These are phyloP conservation scores for Venustaconcha ellipsiformis DNA, from an alignment of 1,140 invertebrate genomes.

Conservation along the genomic window DNA sequence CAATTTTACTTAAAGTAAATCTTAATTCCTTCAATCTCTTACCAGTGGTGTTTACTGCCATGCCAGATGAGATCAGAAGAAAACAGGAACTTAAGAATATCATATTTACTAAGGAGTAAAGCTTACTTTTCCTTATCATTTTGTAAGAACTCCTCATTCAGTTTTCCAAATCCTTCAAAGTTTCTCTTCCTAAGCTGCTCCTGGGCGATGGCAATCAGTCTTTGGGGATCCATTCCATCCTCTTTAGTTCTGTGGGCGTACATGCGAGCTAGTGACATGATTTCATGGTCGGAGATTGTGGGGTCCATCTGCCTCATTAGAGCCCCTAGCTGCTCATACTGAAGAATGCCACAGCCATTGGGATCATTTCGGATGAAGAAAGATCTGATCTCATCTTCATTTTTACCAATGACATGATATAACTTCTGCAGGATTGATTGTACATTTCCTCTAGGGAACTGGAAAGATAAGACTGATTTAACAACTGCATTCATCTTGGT, in stretches of 20 bases:
- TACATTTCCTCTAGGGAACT: constrained; percentile 60
- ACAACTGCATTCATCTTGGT: too few species aligned
- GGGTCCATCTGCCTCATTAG: constrained; percentile 48
- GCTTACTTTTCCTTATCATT: constrained; percentile 56
- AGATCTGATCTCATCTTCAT: constrained; percentile 56
- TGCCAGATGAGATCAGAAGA: background rate
- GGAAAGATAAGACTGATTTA: background rate
- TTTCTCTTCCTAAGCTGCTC: constrained; percentile 67
- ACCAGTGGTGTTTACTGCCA: background rate
- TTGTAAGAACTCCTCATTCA: constrained; percentile 54
- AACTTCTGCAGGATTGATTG: constrained; percentile 50
- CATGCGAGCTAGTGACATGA: constrained; percentile 63
- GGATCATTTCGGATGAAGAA: constrained; percentile 61
- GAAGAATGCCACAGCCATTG: constrained; percentile 43
- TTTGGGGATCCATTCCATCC: constrained; percentile 46
- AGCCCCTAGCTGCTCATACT: constrained; percentile 48
- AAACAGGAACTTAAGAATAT: background rate
- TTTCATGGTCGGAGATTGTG: constrained; percentile 61
- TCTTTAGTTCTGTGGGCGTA: constrained; percentile 44
- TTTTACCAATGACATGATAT: constrained; percentile 38
- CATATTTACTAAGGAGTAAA: background rate
- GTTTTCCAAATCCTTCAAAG: constrained; percentile 62
- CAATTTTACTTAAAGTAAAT: background rate
- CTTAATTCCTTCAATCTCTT: background rate
- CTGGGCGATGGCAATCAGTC: constrained; percentile 61